phyloP scores from a whole-genome alignment of 2,888 invertebrate species.

The Volucella inflata region DNA sequence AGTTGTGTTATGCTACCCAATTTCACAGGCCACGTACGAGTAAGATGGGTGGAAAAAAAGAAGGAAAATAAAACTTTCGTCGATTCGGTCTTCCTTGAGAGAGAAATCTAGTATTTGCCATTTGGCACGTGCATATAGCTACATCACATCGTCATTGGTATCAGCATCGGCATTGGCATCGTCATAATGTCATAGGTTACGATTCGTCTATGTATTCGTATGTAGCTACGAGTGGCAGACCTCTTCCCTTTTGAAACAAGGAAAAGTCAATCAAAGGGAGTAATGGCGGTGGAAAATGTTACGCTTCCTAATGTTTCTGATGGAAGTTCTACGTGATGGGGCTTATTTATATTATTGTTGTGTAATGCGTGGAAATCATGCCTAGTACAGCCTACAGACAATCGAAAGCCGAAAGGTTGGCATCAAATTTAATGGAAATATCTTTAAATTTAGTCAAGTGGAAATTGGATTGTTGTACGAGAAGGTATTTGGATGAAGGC shows the following conservation, averaged over 20 bases:
- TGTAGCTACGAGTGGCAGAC: not conserved
- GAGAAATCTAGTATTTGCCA: conserved; percentile 9
- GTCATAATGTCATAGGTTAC: conserved; percentile 11
- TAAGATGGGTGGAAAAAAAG: no score
- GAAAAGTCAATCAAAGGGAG: conserved; percentile 25
- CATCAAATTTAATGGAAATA: no score
- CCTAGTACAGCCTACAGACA: no score
- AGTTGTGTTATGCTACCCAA: conserved; percentile 2
- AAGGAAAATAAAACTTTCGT: not conserved
- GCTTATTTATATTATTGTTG: not conserved
- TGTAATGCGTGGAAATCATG: not conserved
- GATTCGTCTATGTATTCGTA: not conserved
- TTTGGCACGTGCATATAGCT: conserved; percentile 52
- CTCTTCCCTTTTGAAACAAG: not conserved
- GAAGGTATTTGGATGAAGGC: no score
- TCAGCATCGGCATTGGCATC: not conserved
- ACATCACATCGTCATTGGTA: no score
- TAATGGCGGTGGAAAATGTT: conserved; percentile 5
- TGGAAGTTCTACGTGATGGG: conserved; percentile 7
- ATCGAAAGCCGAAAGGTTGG: no score
- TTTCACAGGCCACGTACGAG: no score
- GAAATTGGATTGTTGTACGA: no score
- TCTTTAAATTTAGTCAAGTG: no score
- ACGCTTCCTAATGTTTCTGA: not conserved
- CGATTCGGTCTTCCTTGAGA: conserved; percentile 9